Conservation (phyloP, 2,113 vertebrate genomes). For the Thunnus maccoyii region DNA sequence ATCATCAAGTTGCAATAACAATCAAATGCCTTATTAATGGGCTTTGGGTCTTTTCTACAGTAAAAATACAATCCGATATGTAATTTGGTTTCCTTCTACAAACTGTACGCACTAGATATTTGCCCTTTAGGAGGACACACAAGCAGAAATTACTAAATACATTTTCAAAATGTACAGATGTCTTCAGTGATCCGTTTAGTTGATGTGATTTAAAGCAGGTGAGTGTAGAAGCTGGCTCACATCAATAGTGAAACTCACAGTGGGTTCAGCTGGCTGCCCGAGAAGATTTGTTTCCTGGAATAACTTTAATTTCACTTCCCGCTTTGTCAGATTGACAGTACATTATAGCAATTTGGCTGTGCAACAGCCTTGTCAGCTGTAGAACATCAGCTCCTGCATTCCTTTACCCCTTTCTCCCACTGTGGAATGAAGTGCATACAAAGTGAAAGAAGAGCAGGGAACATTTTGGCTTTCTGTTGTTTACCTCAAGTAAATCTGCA, state of each 20-base stretch:
- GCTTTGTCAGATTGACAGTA: slow-evolving; percentile 49
- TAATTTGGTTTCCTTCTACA: background rate
- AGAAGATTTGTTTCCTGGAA: slow-evolving; percentile 38
- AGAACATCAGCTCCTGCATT: slow-evolving; percentile 38
- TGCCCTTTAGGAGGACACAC: background rate
- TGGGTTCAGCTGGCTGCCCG: slow-evolving; percentile 33
- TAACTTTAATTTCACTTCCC: slow-evolving; percentile 50
- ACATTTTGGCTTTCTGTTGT: slow-evolving; percentile 40
- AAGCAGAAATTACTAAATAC: background rate
- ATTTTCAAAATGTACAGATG: slow-evolving; percentile 4
- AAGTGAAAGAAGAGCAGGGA: slow-evolving; percentile 21
- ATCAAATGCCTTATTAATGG: background rate
- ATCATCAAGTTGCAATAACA: background rate
- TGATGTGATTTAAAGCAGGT: slow-evolving; percentile 33
- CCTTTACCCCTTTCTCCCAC: background rate
- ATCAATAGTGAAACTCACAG: slow-evolving; percentile 7
- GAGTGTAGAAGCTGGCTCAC: slow-evolving; percentile 36
- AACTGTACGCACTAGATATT: background rate
- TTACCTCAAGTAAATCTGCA: slow-evolving; percentile 26
- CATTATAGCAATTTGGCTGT: slow-evolving; percentile 62
- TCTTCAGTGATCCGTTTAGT: slow-evolving; percentile 18
- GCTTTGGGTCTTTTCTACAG: background rate
- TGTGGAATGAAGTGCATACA: slow-evolving; percentile 24
- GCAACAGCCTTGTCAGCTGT: slow-evolving; percentile 53
- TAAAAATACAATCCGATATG: background rate